phyloP scores from a whole-genome alignment of 2,797 vertebrate species.

The Silurus aristotelis region DNA sequence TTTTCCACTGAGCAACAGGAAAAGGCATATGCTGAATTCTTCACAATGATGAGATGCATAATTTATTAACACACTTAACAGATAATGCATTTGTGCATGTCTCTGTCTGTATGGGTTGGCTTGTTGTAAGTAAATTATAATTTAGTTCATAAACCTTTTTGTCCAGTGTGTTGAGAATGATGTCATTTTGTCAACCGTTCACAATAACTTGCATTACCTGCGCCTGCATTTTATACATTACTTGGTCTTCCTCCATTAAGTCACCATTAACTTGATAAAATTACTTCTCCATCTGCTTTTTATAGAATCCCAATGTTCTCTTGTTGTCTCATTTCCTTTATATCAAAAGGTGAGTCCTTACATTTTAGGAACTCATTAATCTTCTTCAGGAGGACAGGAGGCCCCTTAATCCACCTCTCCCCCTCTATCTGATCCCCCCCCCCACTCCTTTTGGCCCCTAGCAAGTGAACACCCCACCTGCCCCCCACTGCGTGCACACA shows the following conservation, averaged over 20 bases:
- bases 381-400: constrained; percentile 57
- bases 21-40: neutral
- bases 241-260: neutral
- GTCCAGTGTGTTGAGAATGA: neutral
- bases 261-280: neutral
- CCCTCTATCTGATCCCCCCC: constrained; percentile 48
- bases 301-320: constrained; percentile 31
- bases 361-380: constrained; percentile 63
- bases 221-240: neutral
- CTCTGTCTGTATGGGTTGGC: neutral
- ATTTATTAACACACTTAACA: neutral
- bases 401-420: constrained; percentile 61
- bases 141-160: neutral
- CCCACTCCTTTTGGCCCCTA: constrained; percentile 40
- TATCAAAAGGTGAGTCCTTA: constrained; percentile 55
- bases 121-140: neutral
- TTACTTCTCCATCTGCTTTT: neutral
- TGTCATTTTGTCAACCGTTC: neutral
- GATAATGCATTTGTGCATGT: neutral
- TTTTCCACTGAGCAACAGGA: neutral
- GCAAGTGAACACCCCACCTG: constrained; percentile 46
- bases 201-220: neutral
- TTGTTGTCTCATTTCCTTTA: constrained; percentile 50
- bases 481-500: constrained; percentile 17
- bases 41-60: neutral